Evolutionary conservation across 35 echinoderm and acorn worm species (phyloP), one percentile per base, ranked within the genome.

Genomic region (Apostichopus californicus): DNA sequence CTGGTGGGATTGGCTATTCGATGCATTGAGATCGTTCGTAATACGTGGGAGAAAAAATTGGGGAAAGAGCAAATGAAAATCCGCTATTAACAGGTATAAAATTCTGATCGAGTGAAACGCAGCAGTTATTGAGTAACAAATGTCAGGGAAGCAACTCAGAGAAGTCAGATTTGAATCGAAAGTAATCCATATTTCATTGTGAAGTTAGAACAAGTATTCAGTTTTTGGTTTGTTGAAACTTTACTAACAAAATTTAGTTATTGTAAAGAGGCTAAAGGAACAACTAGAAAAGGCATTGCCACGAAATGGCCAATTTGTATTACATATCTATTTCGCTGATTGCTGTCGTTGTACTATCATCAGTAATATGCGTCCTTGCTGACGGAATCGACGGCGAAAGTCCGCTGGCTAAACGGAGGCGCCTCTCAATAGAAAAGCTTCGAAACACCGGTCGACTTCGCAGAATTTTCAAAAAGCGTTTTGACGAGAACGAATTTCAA

Each of bases 71-170:
- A 61, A 5, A 75, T 75, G 71, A 75, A 85, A 85, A 58, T 17
- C 55, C 81, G 55, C 22, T 59, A 58, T 85, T 85, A 85, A 85
- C 81, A 60, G 81, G 81, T 85, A 85, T 85, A 85, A 55, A 85
- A 85, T 85, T 85, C 81, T 60, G 81, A 85, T 25, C 54, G 24
- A 56, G 15, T 75, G 57, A 59, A 58, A 58, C 81, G 17, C 81
- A 59, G 81, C 81, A 85, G 55, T 57, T 20, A 85, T 56, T n/a
- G 10, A 59, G 54, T 61, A 59, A 22, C 54, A 85, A 59, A 56
- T 59, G 81, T 6, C 20, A 58, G 81, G 81, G 57, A 85, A 85
- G 56, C 55, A 60, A 58, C 55, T n/a, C 71, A 75, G 58, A 55
- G 1, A 58, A 58, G 18, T 21, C 57, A 55, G 14, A 8, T 58